Evolutionary conservation across 2,113 vertebrate genomes (phyloP).

Genomic region (Siniperca knerii): DNA sequence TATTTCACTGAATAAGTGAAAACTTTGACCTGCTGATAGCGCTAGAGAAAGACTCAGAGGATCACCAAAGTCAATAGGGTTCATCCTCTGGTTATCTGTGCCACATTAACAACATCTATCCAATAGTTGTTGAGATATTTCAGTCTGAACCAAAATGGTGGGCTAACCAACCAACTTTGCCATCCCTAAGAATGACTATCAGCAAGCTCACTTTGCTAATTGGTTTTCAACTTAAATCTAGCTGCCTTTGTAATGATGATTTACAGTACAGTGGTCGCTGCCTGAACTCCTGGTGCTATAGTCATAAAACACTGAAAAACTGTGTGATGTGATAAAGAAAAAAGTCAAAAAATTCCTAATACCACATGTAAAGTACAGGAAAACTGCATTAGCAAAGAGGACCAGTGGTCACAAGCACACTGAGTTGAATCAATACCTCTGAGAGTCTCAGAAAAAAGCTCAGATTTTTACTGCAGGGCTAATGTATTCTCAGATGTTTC

Average conservation of each 20-base stretch:
- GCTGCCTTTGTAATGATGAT: constrained; percentile 16
- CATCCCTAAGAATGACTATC: background rate
- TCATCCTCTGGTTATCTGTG: background rate
- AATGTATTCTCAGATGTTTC: constrained; percentile 1
- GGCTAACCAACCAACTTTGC: background rate
- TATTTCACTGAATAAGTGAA: too few species aligned
- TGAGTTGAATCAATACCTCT: background rate
- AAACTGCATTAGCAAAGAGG: background rate
- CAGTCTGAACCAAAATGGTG: background rate
- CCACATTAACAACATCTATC: background rate
- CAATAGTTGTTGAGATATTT: background rate
- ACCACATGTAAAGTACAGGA: background rate
- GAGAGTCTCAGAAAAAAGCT: background rate
- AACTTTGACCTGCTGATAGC: too few species aligned
- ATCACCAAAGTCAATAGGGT: too few species aligned
- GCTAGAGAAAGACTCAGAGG: too few species aligned
- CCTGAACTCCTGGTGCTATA: background rate
- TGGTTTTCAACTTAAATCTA: constrained; percentile 6
- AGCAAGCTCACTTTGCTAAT: constrained; percentile 14
- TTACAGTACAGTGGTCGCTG: background rate
- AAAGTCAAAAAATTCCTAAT: background rate
- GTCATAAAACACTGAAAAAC: background rate
- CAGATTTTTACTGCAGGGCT: background rate
- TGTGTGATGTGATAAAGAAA: background rate
- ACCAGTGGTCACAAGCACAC: background rate